Base-by-base conservation (phyloP, 2,888 invertebrate species). In the Drosophila nr. fundita region DNA sequence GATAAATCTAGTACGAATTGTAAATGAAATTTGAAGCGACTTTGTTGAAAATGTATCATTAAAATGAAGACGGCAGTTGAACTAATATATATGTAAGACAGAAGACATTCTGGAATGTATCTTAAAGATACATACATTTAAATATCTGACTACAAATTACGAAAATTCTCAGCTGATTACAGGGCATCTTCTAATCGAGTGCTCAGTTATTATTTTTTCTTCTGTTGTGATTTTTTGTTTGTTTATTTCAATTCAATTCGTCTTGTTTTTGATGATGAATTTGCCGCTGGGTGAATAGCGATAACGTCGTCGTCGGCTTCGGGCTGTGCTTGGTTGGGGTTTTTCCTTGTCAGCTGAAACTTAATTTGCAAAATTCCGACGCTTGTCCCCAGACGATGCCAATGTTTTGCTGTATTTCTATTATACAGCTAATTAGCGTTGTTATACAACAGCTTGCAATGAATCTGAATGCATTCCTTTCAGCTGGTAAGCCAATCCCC, bases 401-500 rank as follows among this genome's bases (percentile, higher is more conserved):
- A 40, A 1, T 54, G 54, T 36, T 29, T 29, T 38, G 36, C 18
- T 36, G 27, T 38, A 27, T 38, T 55, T 13, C 40, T 55, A 27
- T 27, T 66, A 66, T 57, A 76, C 76, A 79, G 86, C 75, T 83
- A 85, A 77, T 88, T 78, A 78, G 60, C 60, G 55, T 30, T n/a
- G 70, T 77, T 78, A 70, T 74, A 66, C 74, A 74, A 78, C 68
- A 34, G 57, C 68, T 66, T 70, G 78, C 70, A 57, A 69, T 73
- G 77, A 65, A 67, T 67, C 59, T 68, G 73, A 74, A 66, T 78
- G 80, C 80, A 78, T 80, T 80, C 80, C 76, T 78, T 49, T 65
- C 68, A 80, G 80, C 62, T 72, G 76, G 75, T 68, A 73, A 74
- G 55, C 77, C 83, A 83, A 83, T 79, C 82, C 73, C 77, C 78